Base-by-base conservation (phyloP, 2,113 vertebrate species). In the Chelonoidis abingdonii region DNA sequence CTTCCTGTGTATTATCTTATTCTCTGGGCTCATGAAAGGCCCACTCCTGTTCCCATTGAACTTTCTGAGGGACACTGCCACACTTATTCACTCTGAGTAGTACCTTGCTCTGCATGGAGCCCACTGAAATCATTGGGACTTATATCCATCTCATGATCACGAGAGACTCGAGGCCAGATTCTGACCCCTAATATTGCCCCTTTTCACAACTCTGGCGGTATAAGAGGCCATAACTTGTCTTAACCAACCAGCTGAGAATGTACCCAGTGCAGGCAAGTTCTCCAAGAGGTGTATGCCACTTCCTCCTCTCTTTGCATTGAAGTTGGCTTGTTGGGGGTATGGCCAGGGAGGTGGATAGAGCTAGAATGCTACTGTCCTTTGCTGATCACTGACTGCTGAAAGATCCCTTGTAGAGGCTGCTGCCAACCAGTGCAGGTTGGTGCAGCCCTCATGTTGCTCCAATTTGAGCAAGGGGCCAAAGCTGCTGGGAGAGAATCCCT, bases 241-340 rank as follows among this genome's bases (percentile, higher is more conserved):
- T 69, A 50, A 17, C 44, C 25, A 0, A 4, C 14, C 0, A 0
- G 10, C 4, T 24, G 50, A 88, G 7, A 24, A 88, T 47, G 1
- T 4, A 4, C 81, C 78, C 86, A 21, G 82, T 5, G 19, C 10
- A 8, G 54, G 2, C 10, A 47, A 10, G 6, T 24, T 80, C 7
- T 6, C 4, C 7, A 14, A 31, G 14, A 35, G 14, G 31, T 69
- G 1, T n/a, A 69, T 69, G 31, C 62, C 31, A 35, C 16, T 17
- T 35, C 7, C 17, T 69, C 31, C 7, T 35, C 8, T 17, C 8
- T 35, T 69, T n/a, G 8, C 62, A 69, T 8, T 69, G 62, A 69
- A 69, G 35, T 69, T 69, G 31, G 31, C 4, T 21, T n/a, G 29
- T 62, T 62, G 59, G 14, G 29, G 29, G 59, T 13, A 62, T 1